Base-by-base conservation (phyloP, 2,797 vertebrate genomes). In the Spinus olivaceus region DNA sequence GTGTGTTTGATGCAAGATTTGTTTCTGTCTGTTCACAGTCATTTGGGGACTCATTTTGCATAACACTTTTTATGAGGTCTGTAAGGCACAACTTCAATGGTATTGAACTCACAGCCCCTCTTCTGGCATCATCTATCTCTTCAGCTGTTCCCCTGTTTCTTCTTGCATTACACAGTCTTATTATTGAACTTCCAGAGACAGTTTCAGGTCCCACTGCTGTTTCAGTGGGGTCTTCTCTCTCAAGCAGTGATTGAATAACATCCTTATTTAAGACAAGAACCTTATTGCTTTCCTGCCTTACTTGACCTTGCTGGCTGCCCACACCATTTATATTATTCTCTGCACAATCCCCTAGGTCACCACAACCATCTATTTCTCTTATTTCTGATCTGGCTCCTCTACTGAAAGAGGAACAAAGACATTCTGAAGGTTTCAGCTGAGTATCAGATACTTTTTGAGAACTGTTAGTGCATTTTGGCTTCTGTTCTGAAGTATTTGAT, bases 1-100 rank as follows among this genome's bases (percentile, higher is more conserved):
- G 97, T 53, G 79, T 96, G 92, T 95, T 97, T 77, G 97, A 96
- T 32, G 67, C 74, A 66, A 47, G 80, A 79, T 82, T 92, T 76
- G 86, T 67, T 90, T 93, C 96, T 85, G 66, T 59, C 94, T 77
- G 79, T 56, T 80, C 90, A 88, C 19, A 20, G 19, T 74, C 72
- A 76, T 1, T 23, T 14, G 65, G 60, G 77, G 93, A 78, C 10
- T 94, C 73, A 42, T 86, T 88, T 86, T 96, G 96, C 49, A 51
- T 27, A 71, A 92, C 79, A 70, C 60, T 76, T 60, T 96, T 96
- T 96, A 82, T 47, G 41, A 96, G 88, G 77, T 79, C 96, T 51
- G 92, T 50, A 64, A 97, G 97, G 89, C 90, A 81, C 64, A 95
- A 64, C 57, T 97, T 96, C 74, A 97, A 56, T 5, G 84, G 87